phyloP scores from a whole-genome alignment of 1,140 invertebrate genomes.

The Zaprionus taronus region DNA sequence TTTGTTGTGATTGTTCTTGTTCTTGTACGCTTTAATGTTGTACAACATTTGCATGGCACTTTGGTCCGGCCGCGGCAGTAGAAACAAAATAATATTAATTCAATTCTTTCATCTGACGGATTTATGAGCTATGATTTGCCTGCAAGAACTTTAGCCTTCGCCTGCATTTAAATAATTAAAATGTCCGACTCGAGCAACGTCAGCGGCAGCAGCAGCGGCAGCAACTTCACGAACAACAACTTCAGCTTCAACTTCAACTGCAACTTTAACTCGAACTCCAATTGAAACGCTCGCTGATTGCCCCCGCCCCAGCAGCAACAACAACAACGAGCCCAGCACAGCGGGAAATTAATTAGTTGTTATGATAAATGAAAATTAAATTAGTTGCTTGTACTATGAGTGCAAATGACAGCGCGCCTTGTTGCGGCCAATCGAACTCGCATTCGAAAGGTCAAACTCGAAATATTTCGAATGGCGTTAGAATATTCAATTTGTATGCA shows the following conservation, averaged over 20 bases:
- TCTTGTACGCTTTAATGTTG: conserved; percentile 79
- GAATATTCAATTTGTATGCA: conserved; percentile 35
- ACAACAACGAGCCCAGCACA: conserved; percentile 29
- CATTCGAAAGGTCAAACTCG: conserved; percentile 1
- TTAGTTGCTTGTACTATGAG: conserved; percentile 69
- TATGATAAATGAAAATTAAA: conserved; percentile 80
- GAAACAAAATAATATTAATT: conserved; percentile 14
- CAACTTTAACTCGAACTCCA: conserved; percentile 36
- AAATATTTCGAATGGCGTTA: conserved; percentile 27
- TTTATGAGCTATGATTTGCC: conserved; percentile 79
- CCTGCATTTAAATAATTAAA: conserved; percentile 81
- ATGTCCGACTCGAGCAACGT: conserved; percentile 53
- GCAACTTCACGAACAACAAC: conserved; percentile 3
- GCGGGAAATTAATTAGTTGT: conserved; percentile 79
- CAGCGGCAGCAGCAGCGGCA: background rate
- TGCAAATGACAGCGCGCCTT: conserved; percentile 41
- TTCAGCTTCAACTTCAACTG: conserved; percentile 12
- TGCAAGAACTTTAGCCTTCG: conserved; percentile 69
- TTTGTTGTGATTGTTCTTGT: conserved; percentile 73
- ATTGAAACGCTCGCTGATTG: conserved; percentile 12
- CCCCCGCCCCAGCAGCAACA: too few species aligned
- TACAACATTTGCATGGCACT: conserved; percentile 81
- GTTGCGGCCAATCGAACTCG: conserved; percentile 3
- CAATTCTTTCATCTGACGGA: conserved; percentile 60
- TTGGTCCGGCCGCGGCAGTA: conserved; percentile 40